Base-by-base conservation (phyloP, 2,888 invertebrate species). In the Ferrisia virgata region DNA sequence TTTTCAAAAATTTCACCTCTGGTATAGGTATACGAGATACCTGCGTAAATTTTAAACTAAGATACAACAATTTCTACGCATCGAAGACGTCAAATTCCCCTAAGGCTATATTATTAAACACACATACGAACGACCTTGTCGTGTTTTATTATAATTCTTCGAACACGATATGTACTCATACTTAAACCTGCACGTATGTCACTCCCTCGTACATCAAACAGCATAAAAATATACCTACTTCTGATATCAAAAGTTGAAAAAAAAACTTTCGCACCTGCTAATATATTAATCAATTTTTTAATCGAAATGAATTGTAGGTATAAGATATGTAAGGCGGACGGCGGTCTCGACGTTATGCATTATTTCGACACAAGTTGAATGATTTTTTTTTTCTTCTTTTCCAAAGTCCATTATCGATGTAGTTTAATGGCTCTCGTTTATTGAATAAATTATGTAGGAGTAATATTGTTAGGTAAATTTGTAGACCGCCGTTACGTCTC, bases 391-490 rank as follows among this genome's bases (percentile, higher is more conserved):
- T n/a, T n/a, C n/a, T n/a, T n/a, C n/a, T n/a, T n/a, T n/a, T n/a
- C n/a, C n/a, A 25, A 28, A 64, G 28, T 64, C 64, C 28, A 64
- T 64, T 64, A 64, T 64, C 64, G 64, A 64, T 15, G 28, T 64
- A 64, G 5, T 64, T 25, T 25, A 28, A 25, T 64, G 28, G 64
- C 64, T 64, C 25, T 64, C 64, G 64, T 64, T 53, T 53, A 53
- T 53, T 53, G 53, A 53, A 64, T 64, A 64, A 64, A 64, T 64
- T 64, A 64, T 64, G 64, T 64, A 64, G 64, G 64, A 64, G 64
- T 64, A 64, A 64, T 53, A 64, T 64, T 28, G 64, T 28, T 64
- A 28, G 28, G 64, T 53, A 53, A 64, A 64, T 64, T 64, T 64
- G 64, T 53, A 22, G 9, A 1, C 22, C 64, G 28, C 15, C 64